Base-by-base conservation (phyloP, 1,140 invertebrate species). In the Apolygus lucorum region DNA sequence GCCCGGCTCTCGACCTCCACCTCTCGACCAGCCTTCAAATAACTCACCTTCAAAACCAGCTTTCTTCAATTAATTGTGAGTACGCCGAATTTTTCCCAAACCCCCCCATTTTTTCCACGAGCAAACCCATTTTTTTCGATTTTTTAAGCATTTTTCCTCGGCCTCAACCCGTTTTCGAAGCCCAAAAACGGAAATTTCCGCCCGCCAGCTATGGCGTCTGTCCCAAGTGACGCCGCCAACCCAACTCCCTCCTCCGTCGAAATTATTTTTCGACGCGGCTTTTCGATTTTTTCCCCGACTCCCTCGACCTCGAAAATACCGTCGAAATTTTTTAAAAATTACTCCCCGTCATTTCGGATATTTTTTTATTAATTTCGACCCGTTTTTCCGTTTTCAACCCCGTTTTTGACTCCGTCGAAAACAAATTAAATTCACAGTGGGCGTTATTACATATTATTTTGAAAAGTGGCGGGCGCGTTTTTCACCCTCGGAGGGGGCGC, bases 381-480 rank as follows among this genome's bases (percentile, higher is more conserved):
- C 13, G 21, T 28, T 59, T 54, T 54, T 68, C 4, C 8, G 24
- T 27, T 21, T n/a, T 4, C 4, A 17, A 42, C 34, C 4, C 34
- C 17, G 4, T 17, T 42, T 42, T 42, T 42, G 4, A 42, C 4
- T 17, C 4, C 4, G 4, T 42, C 34, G 17, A 42, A 42, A 8
- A 4, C 54, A 13, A 59, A 14, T 59, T 59, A 59, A 11, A 14
- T 22, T 59, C 13, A 11, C 54, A 22, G 27, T 4, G 26, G 14
- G n/a, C 54, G 24, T 26, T 26, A 54, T 28, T 68, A 26, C 29
- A 54, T 62, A 59, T 68, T 68, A 68, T 68, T 68, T 68, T 68
- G 67, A 68, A 68, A 68, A 68, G 34, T 54, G 67, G 67, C 67
- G 67, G 67, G 67, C 67, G 67, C 68, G 68, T 22, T 42, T 34